Conservation (phyloP, 2,113 vertebrate species). For the Protobothrops mucrosquamatus region DNA sequence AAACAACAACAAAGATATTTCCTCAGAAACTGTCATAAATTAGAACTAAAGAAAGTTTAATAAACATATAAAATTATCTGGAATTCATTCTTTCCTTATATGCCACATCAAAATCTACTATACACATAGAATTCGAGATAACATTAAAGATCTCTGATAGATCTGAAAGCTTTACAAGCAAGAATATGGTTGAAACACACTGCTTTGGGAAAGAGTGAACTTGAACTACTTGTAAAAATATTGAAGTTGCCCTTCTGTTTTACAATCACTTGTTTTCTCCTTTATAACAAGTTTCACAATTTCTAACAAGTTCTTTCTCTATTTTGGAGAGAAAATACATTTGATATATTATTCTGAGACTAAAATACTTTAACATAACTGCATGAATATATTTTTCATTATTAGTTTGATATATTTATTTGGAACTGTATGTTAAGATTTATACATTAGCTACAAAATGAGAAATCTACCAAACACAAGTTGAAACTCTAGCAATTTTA, state of each 20-base stretch:
- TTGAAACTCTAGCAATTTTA: neutral
- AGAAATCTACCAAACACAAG: neutral
- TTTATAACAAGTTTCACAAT: neutral
- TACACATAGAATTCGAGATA: neutral
- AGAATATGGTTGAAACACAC: neutral
- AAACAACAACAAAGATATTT: neutral
- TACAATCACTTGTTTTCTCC: neutral
- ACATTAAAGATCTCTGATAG: neutral
- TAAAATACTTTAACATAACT: neutral
- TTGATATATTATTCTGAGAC: neutral
- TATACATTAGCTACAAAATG: neutral
- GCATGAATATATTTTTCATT: neutral
- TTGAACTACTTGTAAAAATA: neutral
- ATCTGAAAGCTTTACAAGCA: neutral
- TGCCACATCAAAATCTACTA: neutral
- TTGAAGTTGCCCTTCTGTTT: neutral
- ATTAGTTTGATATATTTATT: neutral
- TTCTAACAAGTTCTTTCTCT: neutral
- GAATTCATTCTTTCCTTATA: neutral
- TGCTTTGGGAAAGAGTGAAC: neutral
- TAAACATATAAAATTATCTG: neutral
- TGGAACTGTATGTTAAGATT: neutral
- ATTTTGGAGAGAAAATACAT: neutral
- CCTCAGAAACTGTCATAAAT: neutral
- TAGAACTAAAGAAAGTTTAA: neutral